Conservation (phyloP, 2,888 invertebrate species). For the Parnassius mnemosyne region DNA sequence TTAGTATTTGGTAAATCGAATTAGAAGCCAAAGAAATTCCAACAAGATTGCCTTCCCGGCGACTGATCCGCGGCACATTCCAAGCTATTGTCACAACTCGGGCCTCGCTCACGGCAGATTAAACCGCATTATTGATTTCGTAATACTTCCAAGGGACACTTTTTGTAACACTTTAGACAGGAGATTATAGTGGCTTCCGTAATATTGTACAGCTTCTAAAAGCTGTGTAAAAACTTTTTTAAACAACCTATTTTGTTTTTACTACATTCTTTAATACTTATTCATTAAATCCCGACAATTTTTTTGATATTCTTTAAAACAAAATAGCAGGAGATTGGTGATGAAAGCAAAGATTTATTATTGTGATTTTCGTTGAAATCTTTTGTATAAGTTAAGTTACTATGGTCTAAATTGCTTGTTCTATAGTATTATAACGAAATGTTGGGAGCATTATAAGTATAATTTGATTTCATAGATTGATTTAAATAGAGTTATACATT, state of each 20-base stretch:
- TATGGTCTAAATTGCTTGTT: not conserved
- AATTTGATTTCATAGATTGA: too few species aligned
- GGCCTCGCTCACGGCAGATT: slow-evolving; percentile 50
- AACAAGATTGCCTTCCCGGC: slow-evolving; percentile 41
- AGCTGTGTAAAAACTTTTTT: slow-evolving; percentile 15
- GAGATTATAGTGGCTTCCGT: slow-evolving; percentile 34
- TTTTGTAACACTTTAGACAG: slow-evolving; percentile 43
- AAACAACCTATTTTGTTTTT: slow-evolving; percentile 13
- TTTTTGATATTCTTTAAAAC: slow-evolving; percentile 11
- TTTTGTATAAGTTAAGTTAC: slow-evolving; percentile 6
- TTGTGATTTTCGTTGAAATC: slow-evolving; percentile 18
- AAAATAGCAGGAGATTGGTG: slow-evolving; percentile 8
- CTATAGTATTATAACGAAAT: not conserved
- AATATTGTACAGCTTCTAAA: slow-evolving; percentile 40
- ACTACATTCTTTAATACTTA: slow-evolving; percentile 13
- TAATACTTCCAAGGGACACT: slow-evolving; percentile 20
- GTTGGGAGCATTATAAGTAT: too few species aligned
- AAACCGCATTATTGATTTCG: slow-evolving; percentile 45
- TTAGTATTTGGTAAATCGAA: slow-evolving; percentile 17
- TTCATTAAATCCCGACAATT: slow-evolving; percentile 9
- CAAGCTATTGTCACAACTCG: slow-evolving; percentile 47
- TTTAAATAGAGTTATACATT: too few species aligned
- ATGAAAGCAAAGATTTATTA: not conserved
- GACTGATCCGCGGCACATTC: slow-evolving; percentile 40
- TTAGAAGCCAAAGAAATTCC: slow-evolving; percentile 17